Conservation (phyloP, 2,888 invertebrate genomes). For the Clitarchus hookeri region DNA sequence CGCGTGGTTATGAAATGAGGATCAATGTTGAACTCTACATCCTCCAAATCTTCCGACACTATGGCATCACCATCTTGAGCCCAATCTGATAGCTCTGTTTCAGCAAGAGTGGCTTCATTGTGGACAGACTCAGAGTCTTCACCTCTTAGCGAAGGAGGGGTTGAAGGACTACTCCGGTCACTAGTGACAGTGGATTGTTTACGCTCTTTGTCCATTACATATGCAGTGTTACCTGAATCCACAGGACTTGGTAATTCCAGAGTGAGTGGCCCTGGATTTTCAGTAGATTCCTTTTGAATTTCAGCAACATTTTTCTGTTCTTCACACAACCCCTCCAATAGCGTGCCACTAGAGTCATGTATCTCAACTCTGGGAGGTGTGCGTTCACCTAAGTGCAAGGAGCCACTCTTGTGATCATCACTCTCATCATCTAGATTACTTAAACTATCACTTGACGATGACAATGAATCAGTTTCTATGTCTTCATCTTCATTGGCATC, state of each 20-base stretch:
- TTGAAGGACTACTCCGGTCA: slow-evolving; percentile 61
- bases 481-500: slow-evolving; percentile 46
- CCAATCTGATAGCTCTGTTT: slow-evolving; percentile 90
- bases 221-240: not conserved
- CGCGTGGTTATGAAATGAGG: slow-evolving; percentile 55
- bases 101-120: slow-evolving; percentile 69
- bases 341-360: slow-evolving; percentile 70
- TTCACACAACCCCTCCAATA: slow-evolving; percentile 56
- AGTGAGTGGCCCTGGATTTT: not conserved
- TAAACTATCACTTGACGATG: slow-evolving; percentile 40
- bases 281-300: not conserved
- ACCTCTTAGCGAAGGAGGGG: slow-evolving; percentile 55
- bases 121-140: slow-evolving; percentile 64
- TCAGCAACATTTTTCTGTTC: slow-evolving; percentile 21
- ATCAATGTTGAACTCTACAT: slow-evolving; percentile 63
- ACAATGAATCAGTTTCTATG: slow-evolving; percentile 47
- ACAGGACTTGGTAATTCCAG: slow-evolving; percentile 20
- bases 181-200: slow-evolving; percentile 46
- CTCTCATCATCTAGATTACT: slow-evolving; percentile 42
- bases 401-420: slow-evolving; percentile 32
- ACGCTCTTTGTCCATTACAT: slow-evolving; percentile 26
- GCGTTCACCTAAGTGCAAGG: slow-evolving; percentile 37
- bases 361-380: slow-evolving; percentile 73
- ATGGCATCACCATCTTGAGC: slow-evolving; percentile 72
- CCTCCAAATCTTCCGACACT: slow-evolving; percentile 75